Evolutionary conservation across 2,797 vertebrate genomes (phyloP), one percentile per base, ranked within the genome.

Genomic region (Synanceia verrucosa): DNA sequence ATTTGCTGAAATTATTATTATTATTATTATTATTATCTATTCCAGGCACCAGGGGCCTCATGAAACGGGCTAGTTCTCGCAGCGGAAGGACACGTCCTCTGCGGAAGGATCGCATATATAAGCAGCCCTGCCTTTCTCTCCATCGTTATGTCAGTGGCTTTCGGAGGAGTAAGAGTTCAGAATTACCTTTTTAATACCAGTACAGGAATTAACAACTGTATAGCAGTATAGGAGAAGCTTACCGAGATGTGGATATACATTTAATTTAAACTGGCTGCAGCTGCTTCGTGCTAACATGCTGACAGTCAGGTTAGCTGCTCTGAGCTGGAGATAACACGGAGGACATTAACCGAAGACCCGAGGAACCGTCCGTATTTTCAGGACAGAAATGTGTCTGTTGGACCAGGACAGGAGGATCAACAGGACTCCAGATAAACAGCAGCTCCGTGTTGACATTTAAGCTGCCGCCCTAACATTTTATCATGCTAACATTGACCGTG

Each of bases 41-140:
- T n/a, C n/a, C n/a, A n/a, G 6, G 16, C 37, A 16, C 18, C 37
- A 39, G 37, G 18, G 19, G 18, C 39, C 18, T 43, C 18, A n/a
- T 16, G 9, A 43, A 18, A 13, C 48, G 87, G 51, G 85, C 85
- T 91, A 89, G 29, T 23, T 12, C 13, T 57, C 18, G 34, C 46
- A 14, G 91, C 91, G 91, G 88, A 92, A 36, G 84, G 28, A 43
- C 0, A 8, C 0, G 3, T 24, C 9, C 14, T 65, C 33, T 48
- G 90, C 86, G 83, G 87, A 87, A 2, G 81, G 70, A 82, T 73
- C 21, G 8, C 0, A 0, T 78, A 87, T 89, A 90, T n/a, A 77
- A 82, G 2, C 0, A 0, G 1, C n/a, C n/a, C n/a, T n/a, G n/a
- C n/a, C n/a, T n/a, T n/a, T n/a, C n/a, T n/a, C n/a, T n/a, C n/a